Conservation (phyloP, 2,888 invertebrate species). For the Catotricha subobsoleta region DNA sequence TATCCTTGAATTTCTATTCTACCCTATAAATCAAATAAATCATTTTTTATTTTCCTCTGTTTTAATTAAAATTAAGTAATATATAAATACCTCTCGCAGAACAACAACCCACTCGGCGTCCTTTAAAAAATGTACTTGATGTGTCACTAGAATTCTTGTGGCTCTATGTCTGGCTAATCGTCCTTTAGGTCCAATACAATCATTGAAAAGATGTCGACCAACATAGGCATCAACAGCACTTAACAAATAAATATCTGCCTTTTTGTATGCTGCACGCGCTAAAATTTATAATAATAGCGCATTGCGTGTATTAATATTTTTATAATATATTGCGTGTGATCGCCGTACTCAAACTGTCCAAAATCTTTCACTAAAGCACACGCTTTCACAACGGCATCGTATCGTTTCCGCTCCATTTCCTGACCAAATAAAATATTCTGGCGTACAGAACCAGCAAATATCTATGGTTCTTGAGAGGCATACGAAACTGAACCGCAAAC, state of each 20-base stretch:
- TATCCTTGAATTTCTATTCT: conserved; percentile 31
- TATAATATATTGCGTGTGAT: too few relatives aligned
- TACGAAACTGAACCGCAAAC: conserved; percentile 50
- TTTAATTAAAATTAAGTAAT: neutral
- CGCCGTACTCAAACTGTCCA: conserved; percentile 32
- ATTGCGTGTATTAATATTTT: too few relatives aligned
- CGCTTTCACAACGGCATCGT: conserved; percentile 26
- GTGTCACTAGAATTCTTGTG: conserved; percentile 53
- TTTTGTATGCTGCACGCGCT: conserved; percentile 21
- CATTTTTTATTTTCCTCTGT: neutral
- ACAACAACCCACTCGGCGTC: conserved; percentile 38
- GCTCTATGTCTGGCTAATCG: conserved; percentile 33
- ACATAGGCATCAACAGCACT: conserved; percentile 59
- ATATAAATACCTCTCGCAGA: conserved; percentile 34
- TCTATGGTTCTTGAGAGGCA: conserved; percentile 74
- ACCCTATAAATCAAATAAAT: conserved; percentile 22
- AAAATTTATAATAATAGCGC: conserved; percentile 12
- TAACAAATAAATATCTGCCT: conserved; percentile 51
- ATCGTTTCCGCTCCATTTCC: conserved; percentile 19
- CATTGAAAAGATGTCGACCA: conserved; percentile 47
- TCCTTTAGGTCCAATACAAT: conserved; percentile 37
- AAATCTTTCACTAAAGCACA: conserved; percentile 34
- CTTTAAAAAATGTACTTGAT: conserved; percentile 51
- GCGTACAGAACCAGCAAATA: conserved; percentile 54
- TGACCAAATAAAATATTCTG: conserved; percentile 76